Percentiles rank a stretch among this genome's conserved stretches.
These are phyloP conservation scores for Ceyx cyanopectus DNA, from an alignment of 2,113 vertebrate species.

Conservation along the genomic window DNA sequence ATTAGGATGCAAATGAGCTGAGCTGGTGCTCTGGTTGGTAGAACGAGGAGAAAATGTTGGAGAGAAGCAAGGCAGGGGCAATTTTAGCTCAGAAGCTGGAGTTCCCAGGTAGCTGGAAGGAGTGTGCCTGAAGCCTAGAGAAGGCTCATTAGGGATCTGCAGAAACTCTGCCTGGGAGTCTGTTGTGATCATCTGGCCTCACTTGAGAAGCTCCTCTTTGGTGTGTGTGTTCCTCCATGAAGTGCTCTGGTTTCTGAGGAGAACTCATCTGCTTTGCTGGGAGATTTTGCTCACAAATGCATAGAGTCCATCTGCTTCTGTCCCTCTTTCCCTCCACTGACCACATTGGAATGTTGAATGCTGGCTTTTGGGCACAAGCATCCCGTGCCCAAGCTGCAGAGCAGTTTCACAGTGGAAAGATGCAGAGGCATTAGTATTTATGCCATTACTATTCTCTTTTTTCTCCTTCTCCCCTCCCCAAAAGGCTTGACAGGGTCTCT, in stretches of 20 bases:
- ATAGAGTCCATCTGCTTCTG: constrained; percentile 8
- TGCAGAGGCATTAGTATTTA: constrained; percentile 1
- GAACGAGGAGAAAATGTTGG: background rate
- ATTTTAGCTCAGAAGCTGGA: background rate
- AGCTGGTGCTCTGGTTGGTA: background rate
- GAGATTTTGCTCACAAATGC: constrained; percentile 21
- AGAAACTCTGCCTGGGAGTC: background rate
- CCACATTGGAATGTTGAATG: constrained; percentile 27
- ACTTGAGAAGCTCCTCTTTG: background rate
- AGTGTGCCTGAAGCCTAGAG: background rate
- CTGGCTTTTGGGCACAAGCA: constrained; percentile 12
- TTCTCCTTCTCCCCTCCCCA: background rate
- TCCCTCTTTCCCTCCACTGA: background rate
- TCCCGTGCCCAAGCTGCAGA: background rate
- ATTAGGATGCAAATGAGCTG: background rate
- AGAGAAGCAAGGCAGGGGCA: background rate
- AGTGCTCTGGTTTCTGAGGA: constrained; percentile 17
- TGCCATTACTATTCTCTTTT: background rate
- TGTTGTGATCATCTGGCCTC: background rate
- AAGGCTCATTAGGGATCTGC: background rate
- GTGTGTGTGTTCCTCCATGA: background rate
- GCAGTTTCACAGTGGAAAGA: constrained; percentile 27
- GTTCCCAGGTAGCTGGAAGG: background rate
- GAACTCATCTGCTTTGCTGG: background rate
- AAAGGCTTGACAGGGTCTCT: background rate